Conservation (phyloP, 2,113 vertebrate genomes). For the Carassius auratus region DNA sequence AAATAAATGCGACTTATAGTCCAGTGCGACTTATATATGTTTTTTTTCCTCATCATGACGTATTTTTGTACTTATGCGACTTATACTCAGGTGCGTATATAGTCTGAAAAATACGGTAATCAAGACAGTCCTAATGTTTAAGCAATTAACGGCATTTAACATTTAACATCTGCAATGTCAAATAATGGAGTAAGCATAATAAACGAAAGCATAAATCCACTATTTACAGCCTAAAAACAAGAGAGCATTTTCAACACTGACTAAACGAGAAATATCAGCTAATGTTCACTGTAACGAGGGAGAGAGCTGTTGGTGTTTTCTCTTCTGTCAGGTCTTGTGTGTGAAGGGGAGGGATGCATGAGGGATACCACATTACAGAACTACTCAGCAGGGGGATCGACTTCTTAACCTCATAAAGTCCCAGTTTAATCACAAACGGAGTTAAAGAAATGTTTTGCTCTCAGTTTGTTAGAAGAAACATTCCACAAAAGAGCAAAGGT, state of each 20-base stretch:
- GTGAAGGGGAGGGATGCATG: slow-evolving; percentile 2
- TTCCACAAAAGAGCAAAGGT: neutral
- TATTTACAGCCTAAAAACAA: neutral
- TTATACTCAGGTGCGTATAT: too few relatives aligned
- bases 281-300: neutral
- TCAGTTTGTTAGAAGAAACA: neutral
- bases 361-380: slow-evolving; percentile 50
- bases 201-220: neutral
- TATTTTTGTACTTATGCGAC: too few relatives aligned
- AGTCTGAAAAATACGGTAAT: too few relatives aligned
- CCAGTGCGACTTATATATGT: too few relatives aligned
- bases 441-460: neutral
- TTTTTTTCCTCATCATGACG: too few relatives aligned
- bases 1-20: too few relatives aligned
- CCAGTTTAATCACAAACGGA: neutral
- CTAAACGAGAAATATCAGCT: slow-evolving; percentile 23
- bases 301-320: neutral
- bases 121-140: neutral
- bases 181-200: too few relatives aligned
- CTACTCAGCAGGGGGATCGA: slow-evolving; percentile 49
- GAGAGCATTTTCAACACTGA: slow-evolving; percentile 34
- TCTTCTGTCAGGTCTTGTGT: slow-evolving; percentile 2
- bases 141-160: neutral
- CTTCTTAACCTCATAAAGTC: neutral
- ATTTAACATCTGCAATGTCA: neutral